A percentile compares a stretch with the other conserved stretches of the same genome.
phyloP scores from a whole-genome alignment of 2,113 vertebrate genomes.

The Thymallus thymallus region DNA sequence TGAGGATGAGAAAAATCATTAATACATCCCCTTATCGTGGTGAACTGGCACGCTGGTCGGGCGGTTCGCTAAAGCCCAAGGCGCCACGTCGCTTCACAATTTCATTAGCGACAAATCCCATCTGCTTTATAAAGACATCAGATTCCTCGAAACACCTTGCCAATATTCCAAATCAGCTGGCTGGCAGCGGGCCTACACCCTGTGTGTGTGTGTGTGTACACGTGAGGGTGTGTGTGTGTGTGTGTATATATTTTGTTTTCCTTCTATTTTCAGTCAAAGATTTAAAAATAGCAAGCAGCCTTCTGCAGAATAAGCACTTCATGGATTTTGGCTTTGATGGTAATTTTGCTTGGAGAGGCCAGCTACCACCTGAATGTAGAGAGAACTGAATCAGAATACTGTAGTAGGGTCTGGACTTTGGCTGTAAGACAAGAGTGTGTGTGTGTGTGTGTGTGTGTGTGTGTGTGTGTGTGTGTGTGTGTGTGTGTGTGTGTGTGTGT shows the following conservation, averaged over 20 bases:
- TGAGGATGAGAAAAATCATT: slow-evolving; percentile 1
- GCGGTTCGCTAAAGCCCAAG: slow-evolving; percentile 14
- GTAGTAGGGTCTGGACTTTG: slow-evolving; percentile 36
- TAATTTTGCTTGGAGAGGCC: slow-evolving; percentile 57
- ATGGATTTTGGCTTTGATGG: slow-evolving; percentile 66
- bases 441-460: no score
- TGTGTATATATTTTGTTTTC: slow-evolving; percentile 25
- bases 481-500: neutral
- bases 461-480: neutral
- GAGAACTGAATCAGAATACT: slow-evolving; percentile 23
- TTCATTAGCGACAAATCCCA: slow-evolving; percentile 57
- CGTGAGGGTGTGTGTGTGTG: no score
- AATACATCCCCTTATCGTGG: slow-evolving; percentile 14
- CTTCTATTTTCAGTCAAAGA: slow-evolving; percentile 58
- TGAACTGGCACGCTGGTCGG: neutral
- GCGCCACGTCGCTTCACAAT: slow-evolving; percentile 40
- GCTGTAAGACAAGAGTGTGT: neutral
- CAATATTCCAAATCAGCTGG: slow-evolving; percentile 65
- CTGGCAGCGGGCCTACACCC: slow-evolving; percentile 50
- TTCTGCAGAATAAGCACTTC: slow-evolving; percentile 74
- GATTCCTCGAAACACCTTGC: slow-evolving; percentile 34
- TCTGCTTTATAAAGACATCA: slow-evolving; percentile 60
- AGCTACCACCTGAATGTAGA: slow-evolving; percentile 69
- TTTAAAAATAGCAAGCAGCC: slow-evolving; percentile 71
- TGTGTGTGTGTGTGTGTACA: no score